These are phyloP conservation scores for Phacellophora camtschatica DNA, from an alignment of 30 jellyfish, hydroid and myxozoan genomes.

Conservation along the genomic window DNA sequence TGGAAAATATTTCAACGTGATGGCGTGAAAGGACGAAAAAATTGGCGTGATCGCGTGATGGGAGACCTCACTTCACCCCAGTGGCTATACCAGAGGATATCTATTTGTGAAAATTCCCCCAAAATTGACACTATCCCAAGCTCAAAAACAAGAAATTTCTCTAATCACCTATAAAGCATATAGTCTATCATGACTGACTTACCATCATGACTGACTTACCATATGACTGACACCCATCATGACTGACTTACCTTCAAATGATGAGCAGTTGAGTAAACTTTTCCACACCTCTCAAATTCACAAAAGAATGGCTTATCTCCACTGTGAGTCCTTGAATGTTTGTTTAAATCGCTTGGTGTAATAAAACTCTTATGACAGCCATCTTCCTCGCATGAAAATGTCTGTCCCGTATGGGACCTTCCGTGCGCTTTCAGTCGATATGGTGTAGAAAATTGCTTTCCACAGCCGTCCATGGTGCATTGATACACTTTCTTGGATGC, in stretches of 20 bases:
- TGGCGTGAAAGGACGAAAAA: too few species aligned
- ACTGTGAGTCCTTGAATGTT: constrained; percentile 85
- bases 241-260: constrained; percentile 86
- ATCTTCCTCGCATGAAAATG: constrained; percentile 80
- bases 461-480: constrained; percentile 89
- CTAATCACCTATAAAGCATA: too few species aligned
- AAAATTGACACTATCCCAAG: too few species aligned
- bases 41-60: too few species aligned
- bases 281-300: constrained; percentile 86
- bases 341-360: constrained; percentile 84
- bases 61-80: too few species aligned
- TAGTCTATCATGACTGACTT: too few species aligned
- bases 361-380: constrained; percentile 92
- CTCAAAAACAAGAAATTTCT: too few species aligned
- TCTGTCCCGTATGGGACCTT: constrained; percentile 94
- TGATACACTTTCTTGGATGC: constrained; percentile 76
- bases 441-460: constrained; percentile 93
- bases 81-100: too few species aligned
- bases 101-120: too few species aligned
- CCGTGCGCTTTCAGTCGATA: constrained; percentile 95
- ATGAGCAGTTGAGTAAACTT: constrained; percentile 97
- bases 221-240: too few species aligned
- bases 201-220: too few species aligned
- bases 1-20: too few species aligned
- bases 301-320: constrained; percentile 94